These are phyloP conservation scores for Budorcas taxicolor DNA, from an alignment of 2,113 vertebrate species.

Conservation along the genomic window DNA sequence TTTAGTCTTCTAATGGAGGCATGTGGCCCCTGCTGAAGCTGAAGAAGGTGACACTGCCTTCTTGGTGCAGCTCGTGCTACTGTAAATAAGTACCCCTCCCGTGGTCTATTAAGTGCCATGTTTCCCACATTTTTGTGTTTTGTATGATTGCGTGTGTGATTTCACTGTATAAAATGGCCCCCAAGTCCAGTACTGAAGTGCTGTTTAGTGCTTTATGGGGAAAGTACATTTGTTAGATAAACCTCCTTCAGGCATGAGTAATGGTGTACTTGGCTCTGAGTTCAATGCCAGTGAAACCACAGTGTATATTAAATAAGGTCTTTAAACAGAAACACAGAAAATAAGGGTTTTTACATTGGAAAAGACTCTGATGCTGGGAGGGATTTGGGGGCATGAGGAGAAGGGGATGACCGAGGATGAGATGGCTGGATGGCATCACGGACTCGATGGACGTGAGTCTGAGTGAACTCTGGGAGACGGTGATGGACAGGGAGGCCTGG, in stretches of 20 bases:
- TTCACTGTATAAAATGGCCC: background rate
- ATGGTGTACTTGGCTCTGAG: accelerated
- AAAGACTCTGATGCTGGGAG: no score
- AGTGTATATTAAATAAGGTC: background rate
- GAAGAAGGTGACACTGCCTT: accelerated
- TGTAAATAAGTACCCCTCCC: accelerated
- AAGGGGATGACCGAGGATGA: no score
- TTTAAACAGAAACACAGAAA: background rate
- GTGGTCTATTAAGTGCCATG: background rate
- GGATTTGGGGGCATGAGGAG: no score
- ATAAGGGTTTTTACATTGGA: no score
- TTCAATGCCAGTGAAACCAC: background rate
- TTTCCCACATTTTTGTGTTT: background rate
- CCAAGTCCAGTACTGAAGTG: background rate
- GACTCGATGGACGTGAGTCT: no score
- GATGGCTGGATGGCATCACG: no score
- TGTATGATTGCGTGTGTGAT: background rate
- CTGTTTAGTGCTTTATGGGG: accelerated
- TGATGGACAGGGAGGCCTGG: no score
- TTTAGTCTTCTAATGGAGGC: background rate
- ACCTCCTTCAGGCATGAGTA: background rate
- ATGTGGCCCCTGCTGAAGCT: background rate
- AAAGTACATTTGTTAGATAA: accelerated
- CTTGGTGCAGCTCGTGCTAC: background rate
- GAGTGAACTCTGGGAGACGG: no score